phyloP scores from a whole-genome alignment of 2,797 vertebrate species.

The Chiloscyllium punctatum region DNA sequence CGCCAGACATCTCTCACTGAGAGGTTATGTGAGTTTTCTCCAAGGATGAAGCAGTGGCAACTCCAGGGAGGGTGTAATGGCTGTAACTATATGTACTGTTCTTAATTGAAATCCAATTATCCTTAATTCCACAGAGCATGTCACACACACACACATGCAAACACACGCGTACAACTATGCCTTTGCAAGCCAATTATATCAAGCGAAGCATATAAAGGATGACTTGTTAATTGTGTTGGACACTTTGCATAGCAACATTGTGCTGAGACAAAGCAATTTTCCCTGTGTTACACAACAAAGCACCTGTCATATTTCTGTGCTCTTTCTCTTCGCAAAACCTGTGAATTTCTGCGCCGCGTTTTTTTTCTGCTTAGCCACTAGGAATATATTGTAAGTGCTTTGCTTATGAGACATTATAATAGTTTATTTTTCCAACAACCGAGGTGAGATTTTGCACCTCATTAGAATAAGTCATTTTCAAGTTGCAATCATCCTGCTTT shows the following conservation, averaged over 20 bases:
- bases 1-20: neutral
- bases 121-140: neutral
- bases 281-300: neutral
- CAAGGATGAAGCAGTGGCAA: neutral
- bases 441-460: slow-evolving; percentile 4
- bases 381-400: neutral
- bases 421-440: neutral
- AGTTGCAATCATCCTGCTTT: neutral
- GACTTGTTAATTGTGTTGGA: slow-evolving; percentile 32
- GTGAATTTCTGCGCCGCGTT: neutral
- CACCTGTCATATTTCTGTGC: too few species aligned
- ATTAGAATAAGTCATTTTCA: neutral
- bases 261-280: neutral
- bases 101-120: slow-evolving; percentile 26
- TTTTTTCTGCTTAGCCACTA: neutral
- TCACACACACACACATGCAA: neutral
- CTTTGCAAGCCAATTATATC: slow-evolving; percentile 16
- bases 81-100: neutral
- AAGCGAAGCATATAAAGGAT: slow-evolving; percentile 12
- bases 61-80: neutral
- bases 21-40: neutral
- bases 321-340: neutral
- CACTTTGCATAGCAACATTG: neutral
- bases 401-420: neutral
- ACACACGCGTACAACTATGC: neutral